Evolutionary conservation across 2,797 vertebrate species (phyloP), one percentile per base, ranked within the genome.

Genomic region (Delichon dasypus): DNA sequence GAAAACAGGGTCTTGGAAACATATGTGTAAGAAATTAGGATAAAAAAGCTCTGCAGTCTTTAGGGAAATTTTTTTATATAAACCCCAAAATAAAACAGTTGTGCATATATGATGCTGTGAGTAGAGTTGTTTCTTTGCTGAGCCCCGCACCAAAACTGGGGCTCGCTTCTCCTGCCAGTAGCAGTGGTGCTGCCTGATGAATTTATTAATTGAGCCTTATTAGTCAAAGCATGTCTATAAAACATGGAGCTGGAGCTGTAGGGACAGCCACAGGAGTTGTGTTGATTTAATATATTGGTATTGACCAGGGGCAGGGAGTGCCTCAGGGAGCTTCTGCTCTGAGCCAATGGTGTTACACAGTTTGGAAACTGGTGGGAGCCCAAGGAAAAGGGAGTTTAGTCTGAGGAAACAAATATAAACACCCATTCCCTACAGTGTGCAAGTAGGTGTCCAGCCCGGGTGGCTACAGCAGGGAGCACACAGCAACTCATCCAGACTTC

Each of bases 61-160:
- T 96, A 66, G 47, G 47, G 57, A 85, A 9, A 42, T 96, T 96
- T 97, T 97, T 97, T 96, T 97, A 94, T 89, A 93, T 97, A 96
- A 94, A 96, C 96, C 93, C 68, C 70, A 16, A 97, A 97, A 92
- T 96, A 95, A 82, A 96, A 95, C 90, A 95, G 91, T 96, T 96
- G 96, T 76, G 95, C 88, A 97, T 95, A 94, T 88, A 71, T 93
- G 88, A 76, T 93, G 53, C 10, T 85, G 62, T 85, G 62, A 81
- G 65, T 62, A 32, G 54, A 51, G 23, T 90, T 87, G 16, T 88
- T 85, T 88, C 84, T 38, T 75, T 78, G 44, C 32, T 50, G 54
- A 88, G 60, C 23, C 2, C 18, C 47, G 13, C 22, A 20, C 14
- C 13, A 11, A 58, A 90, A 68, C 3, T 7, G 44, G 40, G 54